phyloP scores from a whole-genome alignment of 2,113 vertebrate genomes.

The Hippocampus mohnikei region DNA sequence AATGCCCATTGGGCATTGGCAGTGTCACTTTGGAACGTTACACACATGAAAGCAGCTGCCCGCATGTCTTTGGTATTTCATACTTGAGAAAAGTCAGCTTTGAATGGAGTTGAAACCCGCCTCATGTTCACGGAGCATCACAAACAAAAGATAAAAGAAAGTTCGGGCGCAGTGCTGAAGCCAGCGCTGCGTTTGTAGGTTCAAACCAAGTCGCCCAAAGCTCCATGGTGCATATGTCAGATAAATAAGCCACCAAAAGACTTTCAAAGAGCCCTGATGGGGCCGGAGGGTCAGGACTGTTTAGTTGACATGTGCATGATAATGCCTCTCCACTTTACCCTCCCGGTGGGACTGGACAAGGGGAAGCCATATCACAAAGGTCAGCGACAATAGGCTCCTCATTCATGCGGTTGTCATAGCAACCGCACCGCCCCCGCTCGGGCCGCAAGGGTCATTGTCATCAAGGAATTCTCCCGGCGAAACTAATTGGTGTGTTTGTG shows the following conservation, averaged over 20 bases:
- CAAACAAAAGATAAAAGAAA: background rate
- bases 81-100: background rate
- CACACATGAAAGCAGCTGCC: background rate
- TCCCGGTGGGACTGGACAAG: conserved; percentile 26
- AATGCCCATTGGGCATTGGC: background rate
- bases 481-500: conserved; percentile 62
- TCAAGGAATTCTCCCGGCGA: conserved; percentile 36
- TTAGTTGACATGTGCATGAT: conserved; percentile 60
- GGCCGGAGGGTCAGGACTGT: conserved; percentile 57
- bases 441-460: conserved; percentile 49
- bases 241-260: conserved; percentile 53
- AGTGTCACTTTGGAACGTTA: background rate
- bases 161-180: background rate
- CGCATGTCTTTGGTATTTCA: background rate
- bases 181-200: background rate
- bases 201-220: conserved; percentile 16
- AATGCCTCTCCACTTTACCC: conserved; percentile 56
- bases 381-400: conserved; percentile 53
- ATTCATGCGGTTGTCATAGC: conserved; percentile 54
- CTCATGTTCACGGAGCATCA: background rate
- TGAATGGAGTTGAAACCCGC: background rate
- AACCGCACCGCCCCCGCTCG: conserved; percentile 19
- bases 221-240: conserved; percentile 41
- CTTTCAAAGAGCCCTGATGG: conserved; percentile 37
- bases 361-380: conserved; percentile 53